Evolutionary conservation across 2,113 vertebrate species (phyloP).

Genomic region (Phaetusa simplex): DNA sequence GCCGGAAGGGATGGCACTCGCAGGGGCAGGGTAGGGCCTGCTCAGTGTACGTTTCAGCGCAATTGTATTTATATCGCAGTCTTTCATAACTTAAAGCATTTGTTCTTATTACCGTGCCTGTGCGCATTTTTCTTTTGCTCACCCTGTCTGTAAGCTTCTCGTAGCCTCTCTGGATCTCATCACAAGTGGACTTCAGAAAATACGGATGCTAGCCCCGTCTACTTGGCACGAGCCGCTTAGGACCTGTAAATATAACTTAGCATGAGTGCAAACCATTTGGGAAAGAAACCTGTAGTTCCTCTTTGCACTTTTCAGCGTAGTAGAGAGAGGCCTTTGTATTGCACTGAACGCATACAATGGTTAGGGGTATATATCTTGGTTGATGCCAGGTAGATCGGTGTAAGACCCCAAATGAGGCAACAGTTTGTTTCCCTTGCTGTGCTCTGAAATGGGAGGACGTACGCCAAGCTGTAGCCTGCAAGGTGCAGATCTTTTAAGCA

Average conservation of each 20-base stretch:
- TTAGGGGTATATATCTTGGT: background rate
- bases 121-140: background rate
- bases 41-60: background rate
- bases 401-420: background rate
- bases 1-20: background rate
- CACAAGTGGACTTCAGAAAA: background rate
- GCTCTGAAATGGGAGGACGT: background rate
- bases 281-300: background rate
- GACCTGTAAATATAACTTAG: background rate
- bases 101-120: background rate
- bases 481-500: background rate
- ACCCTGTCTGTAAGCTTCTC: background rate
- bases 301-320: background rate
- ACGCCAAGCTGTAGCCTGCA: background rate
- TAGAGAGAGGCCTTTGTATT: background rate
- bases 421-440: background rate
- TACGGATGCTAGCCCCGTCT: too few relatives aligned
- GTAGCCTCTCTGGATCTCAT: background rate
- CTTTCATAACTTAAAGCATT: background rate
- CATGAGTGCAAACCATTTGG: background rate
- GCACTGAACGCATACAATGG: background rate
- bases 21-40: background rate
- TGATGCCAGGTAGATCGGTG: background rate
- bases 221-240: background rate
- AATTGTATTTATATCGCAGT: background rate